Conservation (phyloP, 1,140 invertebrate species). For the Drosophila arawakana region DNA sequence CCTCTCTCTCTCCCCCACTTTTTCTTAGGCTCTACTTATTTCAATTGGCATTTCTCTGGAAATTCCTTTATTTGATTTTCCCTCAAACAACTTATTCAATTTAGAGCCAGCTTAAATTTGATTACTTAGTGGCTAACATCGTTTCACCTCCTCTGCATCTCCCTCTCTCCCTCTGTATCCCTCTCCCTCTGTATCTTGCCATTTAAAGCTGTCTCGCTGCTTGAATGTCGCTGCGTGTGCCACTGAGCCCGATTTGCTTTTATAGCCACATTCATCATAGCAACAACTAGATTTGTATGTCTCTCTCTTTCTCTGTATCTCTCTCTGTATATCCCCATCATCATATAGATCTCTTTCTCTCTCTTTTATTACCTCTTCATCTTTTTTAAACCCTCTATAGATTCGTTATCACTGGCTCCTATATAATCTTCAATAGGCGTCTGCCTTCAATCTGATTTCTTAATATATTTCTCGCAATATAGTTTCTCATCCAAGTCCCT, state of each 20-base stretch:
- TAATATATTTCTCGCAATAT: neutral
- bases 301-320: neutral
- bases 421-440: too few species aligned
- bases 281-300: slow-evolving; percentile 2
- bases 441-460: too few species aligned
- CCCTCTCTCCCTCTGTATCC: neutral
- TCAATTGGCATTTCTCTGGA: too few species aligned
- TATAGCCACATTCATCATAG: neutral
- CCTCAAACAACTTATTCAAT: too few species aligned
- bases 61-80: too few species aligned
- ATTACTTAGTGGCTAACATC: too few species aligned
- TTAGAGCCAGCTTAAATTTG: too few species aligned
- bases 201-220: neutral
- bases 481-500: too few species aligned
- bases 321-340: neutral
- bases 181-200: neutral
- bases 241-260: slow-evolving; percentile 31
- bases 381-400: neutral
- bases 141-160: neutral
- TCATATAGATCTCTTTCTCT: neutral
- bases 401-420: neutral
- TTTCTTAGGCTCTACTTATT: too few species aligned
- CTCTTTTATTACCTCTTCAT: neutral
- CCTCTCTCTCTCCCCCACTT: too few species aligned
- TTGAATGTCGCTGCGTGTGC: slow-evolving; percentile 31